Evolutionary conservation across 1,140 invertebrate species (phyloP).

Genomic region (Ceratina australensis): DNA sequence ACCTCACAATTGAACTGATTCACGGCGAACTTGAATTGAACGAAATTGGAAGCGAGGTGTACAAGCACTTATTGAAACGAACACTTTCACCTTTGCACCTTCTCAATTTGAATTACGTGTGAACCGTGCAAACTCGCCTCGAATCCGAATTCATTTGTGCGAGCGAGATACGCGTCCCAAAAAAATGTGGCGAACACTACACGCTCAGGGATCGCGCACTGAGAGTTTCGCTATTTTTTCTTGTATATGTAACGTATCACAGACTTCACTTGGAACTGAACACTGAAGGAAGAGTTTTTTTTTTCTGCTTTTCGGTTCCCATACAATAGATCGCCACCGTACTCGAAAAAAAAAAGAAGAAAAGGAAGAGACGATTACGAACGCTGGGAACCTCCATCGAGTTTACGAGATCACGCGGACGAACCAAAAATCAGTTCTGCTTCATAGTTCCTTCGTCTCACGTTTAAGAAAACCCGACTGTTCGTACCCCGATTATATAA

Average conservation of each 20-base stretch:
- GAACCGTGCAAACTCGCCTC: too few species aligned
- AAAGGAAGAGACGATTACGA: not conserved
- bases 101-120: too few species aligned
- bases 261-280: constrained; percentile 69
- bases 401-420: not conserved
- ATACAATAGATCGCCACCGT: not conserved
- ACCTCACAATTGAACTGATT: too few species aligned
- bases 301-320: too few species aligned
- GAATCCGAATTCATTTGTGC: constrained; percentile 26
- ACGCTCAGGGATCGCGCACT: not conserved
- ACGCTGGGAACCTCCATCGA: not conserved
- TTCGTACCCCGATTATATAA: not conserved
- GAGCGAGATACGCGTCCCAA: constrained; percentile 10
- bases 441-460: not conserved
- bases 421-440: not conserved
- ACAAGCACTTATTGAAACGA: too few species aligned
- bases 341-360: not conserved
- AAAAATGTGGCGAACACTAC: not conserved
- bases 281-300: constrained; percentile 45
- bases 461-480: not conserved
- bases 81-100: too few species aligned
- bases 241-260: constrained; percentile 63
- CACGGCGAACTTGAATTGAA: too few species aligned
- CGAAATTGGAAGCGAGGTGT: too few species aligned
- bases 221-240: not conserved